Evolutionary conservation across 1,140 invertebrate genomes (phyloP), one percentile per base, ranked within the genome.

Genomic region (Hormaphis cornu): DNA sequence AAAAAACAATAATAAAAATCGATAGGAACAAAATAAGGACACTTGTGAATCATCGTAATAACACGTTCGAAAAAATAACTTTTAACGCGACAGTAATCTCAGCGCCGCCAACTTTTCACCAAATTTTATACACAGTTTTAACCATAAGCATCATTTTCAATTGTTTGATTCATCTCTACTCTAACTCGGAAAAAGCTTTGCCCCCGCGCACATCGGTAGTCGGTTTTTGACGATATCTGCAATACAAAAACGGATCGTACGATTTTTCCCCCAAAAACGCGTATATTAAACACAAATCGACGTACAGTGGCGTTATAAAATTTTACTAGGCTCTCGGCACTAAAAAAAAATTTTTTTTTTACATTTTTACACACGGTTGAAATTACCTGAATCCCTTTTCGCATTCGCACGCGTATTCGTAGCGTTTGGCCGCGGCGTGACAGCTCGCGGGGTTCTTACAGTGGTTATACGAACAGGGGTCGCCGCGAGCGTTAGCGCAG

Each of bases 401-500:
- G 76, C 85, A 87, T 69, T 74, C 72, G 76, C 85, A 87, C n/a
- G 73, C 75, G 73, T 82, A 86, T 24, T 50, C 56, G 18, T 79
- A 71, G 70, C 72, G 50, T 72, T 73, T 70, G 71, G 76, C 72
- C 18, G 81, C 79, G 2, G 61, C 8, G 46, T 77, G 72, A 74
- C 86, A 87, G 2, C 74, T 73, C 14, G 81, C 86, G 52, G 79
- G 78, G 75, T 87, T 85, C 63, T 75, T 74, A 75, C 86, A 87
- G 1, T 84, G 85, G 59, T 78, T 80, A 40, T 78, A 77, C 1
- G 80, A 77, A 50, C 73, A 74, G 12, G 71, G 56, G 10, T 72
- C 70, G 5, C 63, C 71, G 1, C 56, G 46, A 14, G 52, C 28
- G 1, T 12, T 26, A 0, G 81, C 82, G 76, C 91, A 93, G 58